These are phyloP conservation scores for Stenopsyche tienmushanensis DNA, from an alignment of 1,140 invertebrate genomes.

Conservation along the genomic window DNA sequence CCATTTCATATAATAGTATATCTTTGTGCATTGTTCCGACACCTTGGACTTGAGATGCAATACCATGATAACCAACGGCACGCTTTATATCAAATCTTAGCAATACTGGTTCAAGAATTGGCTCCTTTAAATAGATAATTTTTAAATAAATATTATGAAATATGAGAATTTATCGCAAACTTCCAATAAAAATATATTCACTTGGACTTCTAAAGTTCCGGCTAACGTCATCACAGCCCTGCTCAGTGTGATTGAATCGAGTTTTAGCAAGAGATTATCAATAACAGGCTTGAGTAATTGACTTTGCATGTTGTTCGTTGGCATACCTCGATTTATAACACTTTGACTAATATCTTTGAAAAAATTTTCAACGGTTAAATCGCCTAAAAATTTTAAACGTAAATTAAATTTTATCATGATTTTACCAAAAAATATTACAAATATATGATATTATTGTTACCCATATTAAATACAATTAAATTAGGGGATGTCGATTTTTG, in stretches of 20 bases:
- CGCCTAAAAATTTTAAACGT: slow-evolving; percentile 53
- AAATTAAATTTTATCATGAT: slow-evolving; percentile 12
- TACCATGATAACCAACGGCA: slow-evolving; percentile 54
- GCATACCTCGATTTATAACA: slow-evolving; percentile 22
- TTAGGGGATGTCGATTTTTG: slow-evolving; percentile 79
- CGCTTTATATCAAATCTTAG: slow-evolving; percentile 74
- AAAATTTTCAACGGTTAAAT: slow-evolving; percentile 76
- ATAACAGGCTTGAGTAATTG: slow-evolving; percentile 52
- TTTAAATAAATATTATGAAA: slow-evolving; percentile 10
- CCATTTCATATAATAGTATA: slow-evolving; percentile 62
- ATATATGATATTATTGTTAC: slow-evolving; percentile 47
- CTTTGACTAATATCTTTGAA: slow-evolving; percentile 64
- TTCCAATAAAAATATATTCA: slow-evolving; percentile 43
- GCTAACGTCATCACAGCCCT: slow-evolving; percentile 72
- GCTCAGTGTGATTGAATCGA: slow-evolving; percentile 67
- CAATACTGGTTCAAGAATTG: slow-evolving; percentile 73
- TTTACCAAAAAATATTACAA: slow-evolving; percentile 18
- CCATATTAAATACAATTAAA: slow-evolving; percentile 75
- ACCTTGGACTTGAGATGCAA: slow-evolving; percentile 41
- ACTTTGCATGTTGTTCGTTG: slow-evolving; percentile 1
- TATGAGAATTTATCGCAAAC: not conserved
- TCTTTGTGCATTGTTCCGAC: slow-evolving; percentile 44
- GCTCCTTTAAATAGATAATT: slow-evolving; percentile 58
- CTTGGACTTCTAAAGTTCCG: slow-evolving; percentile 70
- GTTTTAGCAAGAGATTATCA: slow-evolving; percentile 70